phyloP scores from a whole-genome alignment of 2,797 vertebrate species.

The Danio tinwini region DNA sequence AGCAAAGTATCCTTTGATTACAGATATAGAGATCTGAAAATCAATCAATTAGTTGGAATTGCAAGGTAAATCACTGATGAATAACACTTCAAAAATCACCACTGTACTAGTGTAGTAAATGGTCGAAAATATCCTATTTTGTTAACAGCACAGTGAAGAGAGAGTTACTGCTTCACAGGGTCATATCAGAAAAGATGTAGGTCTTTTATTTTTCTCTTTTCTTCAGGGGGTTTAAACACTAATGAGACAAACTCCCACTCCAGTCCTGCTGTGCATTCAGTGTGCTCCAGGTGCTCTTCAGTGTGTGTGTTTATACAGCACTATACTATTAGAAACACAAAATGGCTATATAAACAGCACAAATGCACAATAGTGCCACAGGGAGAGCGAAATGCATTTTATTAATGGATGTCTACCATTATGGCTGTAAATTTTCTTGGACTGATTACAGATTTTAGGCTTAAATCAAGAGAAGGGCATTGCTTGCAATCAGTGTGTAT shows the following conservation, averaged over 20 bases:
- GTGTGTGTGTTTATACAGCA: neutral
- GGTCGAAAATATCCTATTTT: neutral
- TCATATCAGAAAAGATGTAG: constrained; percentile 15
- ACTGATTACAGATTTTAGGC: constrained; percentile 7
- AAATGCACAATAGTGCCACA: constrained; percentile 21
- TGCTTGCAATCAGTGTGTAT: neutral
- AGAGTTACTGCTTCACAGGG: constrained; percentile 19
- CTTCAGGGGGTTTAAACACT: constrained; percentile 31
- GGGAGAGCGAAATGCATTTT: constrained; percentile 21
- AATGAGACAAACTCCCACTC: constrained; percentile 35
- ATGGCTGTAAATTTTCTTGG: neutral
- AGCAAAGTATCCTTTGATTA: no score
- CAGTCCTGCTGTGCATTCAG: constrained; percentile 1
- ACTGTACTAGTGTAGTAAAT: neutral
- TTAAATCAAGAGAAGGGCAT: neutral
- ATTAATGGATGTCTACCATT: neutral
- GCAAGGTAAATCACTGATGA: no score
- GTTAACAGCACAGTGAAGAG: neutral
- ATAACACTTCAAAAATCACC: neutral
- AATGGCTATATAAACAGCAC: neutral
- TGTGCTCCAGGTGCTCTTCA: constrained; percentile 14
- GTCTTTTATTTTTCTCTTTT: constrained; percentile 29
- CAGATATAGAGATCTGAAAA: no score
- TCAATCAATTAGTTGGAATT: no score
- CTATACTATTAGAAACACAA: constrained; percentile 2